Base-by-base conservation (phyloP, 2,888 invertebrate genomes). In the Uropetala carovei region DNA sequence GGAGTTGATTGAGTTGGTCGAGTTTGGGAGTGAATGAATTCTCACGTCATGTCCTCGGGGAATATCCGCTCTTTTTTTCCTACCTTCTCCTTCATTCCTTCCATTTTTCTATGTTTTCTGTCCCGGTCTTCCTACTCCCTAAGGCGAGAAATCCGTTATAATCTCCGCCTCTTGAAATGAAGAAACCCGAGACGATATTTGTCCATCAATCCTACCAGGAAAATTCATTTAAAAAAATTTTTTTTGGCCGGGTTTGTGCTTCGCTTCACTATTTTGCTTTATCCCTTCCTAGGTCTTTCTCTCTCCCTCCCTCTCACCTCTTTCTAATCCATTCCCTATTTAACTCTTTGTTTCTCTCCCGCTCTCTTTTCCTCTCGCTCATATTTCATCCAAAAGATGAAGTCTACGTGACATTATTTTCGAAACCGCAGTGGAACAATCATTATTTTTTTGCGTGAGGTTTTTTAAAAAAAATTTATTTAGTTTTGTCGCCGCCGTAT, bases 11-110 rank as follows among this genome's bases (percentile, higher is more conserved):
- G 75, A 75, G 27, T 75, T 75, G 75, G 75, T 75, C 9, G 75
- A 75, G 75, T 75, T 75, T 75, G 75, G 27, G 75, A 75, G 75
- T 75, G 75, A 75, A 75, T 75, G 75, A 75, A 75, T 75, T 75
- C 75, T 75, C 75, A 75, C 75, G 75, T 75, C 75, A 3, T 13
- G 60, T 84, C 30, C 58, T 58, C 85, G 18, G 5, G 43, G 83
- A 18, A 18, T 14, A 56, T 43, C 18, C 16, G 30, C 83, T 1
- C 83, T 56, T 5, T 83, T 56, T 56, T 83, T 30, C 30, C 13
- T 27, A 13, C 3, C 57, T 43, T n/a, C 58, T 58, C 58, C 22
- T 58, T 58, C 57, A 56, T 56, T 85, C n/a, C 85, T 58, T 27
- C 30, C n/a, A 9, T 18, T 75, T 75, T 3, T 13, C 27, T 27